These are phyloP conservation scores for Lateolabrax maculatus DNA, from an alignment of 2,797 vertebrate species.

Conservation along the genomic window DNA sequence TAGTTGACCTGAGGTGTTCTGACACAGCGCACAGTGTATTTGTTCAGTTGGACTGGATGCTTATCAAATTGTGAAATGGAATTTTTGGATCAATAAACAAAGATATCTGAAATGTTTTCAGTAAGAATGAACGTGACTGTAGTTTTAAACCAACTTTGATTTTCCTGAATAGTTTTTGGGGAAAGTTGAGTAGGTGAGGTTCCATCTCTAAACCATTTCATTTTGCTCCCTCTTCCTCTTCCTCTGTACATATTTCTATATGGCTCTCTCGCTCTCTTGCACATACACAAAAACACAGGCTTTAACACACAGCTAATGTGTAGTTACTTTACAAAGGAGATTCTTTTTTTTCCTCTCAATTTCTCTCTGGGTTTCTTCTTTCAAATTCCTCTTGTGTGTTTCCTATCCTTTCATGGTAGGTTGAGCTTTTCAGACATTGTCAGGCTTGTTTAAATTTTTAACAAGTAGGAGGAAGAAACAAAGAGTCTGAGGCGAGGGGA, in stretches of 20 bases:
- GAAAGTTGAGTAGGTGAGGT: constrained; percentile 35
- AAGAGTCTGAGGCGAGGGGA: constrained; percentile 68
- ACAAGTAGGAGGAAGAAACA: constrained; percentile 75
- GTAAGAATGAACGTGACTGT: neutral
- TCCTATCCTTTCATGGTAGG: constrained; percentile 79
- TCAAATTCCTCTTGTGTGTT: constrained; percentile 70
- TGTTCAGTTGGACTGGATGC: constrained; percentile 59
- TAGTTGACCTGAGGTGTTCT: constrained; percentile 24
- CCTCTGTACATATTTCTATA: neutral
- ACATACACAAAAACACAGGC: constrained; percentile 23
- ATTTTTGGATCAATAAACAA: constrained; percentile 71
- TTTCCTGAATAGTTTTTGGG: constrained; percentile 31
- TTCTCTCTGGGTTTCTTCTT: constrained; percentile 60
- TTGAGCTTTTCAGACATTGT: constrained; percentile 82
- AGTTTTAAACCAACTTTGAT: constrained; percentile 24
- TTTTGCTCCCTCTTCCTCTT: neutral
- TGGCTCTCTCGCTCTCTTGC: neutral
- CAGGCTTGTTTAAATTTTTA: constrained; percentile 84
- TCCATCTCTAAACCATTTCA: constrained; percentile 21
- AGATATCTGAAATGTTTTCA: constrained; percentile 33
- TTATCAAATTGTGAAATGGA: constrained; percentile 69
- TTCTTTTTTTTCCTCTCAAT: constrained; percentile 32
- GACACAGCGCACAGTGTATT: constrained; percentile 45
- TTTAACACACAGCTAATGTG: constrained; percentile 27
- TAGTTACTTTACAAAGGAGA: constrained; percentile 37